Conservation (phyloP, 2,797 vertebrate genomes). For the Premnoplex brunnescens region DNA sequence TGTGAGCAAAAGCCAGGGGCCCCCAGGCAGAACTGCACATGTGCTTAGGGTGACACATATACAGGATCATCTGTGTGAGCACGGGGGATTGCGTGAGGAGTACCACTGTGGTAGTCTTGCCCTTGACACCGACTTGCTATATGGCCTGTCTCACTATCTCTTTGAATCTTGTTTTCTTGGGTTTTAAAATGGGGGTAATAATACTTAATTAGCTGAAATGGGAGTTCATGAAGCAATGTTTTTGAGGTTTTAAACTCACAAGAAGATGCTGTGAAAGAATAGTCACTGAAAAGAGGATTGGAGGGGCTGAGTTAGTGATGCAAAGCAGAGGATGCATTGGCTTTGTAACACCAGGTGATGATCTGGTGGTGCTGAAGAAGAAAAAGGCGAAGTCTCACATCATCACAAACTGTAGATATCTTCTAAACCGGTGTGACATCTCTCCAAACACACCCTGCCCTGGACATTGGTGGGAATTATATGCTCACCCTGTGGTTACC, state of each 20-base stretch:
- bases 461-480: fast-evolving
- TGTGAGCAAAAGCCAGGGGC: background rate
- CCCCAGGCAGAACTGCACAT: background rate
- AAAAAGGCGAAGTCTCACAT: background rate
- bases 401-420: background rate
- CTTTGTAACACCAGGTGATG: background rate
- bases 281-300: background rate
- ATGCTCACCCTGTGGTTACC: background rate
- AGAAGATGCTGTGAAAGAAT: background rate
- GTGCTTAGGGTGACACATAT: background rate
- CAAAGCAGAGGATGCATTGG: background rate
- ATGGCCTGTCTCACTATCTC: background rate
- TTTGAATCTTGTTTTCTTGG: background rate
- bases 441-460: background rate
- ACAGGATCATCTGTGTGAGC: background rate
- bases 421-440: background rate
- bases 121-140: background rate
- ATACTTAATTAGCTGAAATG: background rate
- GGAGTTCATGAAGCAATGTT: background rate
- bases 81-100: background rate
- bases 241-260: background rate
- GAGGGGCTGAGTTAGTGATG: background rate
- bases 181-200: background rate
- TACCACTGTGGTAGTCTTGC: fast-evolving
- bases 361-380: background rate